Conservation (phyloP, 1,140 invertebrate species). For the Globodera ellingtonae region DNA sequence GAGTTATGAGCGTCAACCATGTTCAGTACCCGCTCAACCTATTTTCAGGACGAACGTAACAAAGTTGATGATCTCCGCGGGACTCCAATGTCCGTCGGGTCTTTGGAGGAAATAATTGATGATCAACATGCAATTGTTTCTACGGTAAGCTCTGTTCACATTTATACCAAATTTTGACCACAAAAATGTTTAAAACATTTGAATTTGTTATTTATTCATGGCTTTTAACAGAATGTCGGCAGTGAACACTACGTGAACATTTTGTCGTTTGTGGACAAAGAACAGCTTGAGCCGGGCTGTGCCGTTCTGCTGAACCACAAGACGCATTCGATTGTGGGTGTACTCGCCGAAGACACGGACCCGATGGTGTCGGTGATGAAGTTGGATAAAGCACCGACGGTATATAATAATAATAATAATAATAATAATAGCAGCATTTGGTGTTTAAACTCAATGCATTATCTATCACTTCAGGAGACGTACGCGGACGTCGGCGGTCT, state of each 20-base stretch:
- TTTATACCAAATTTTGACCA: neutral
- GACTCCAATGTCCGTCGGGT: slow-evolving; percentile 99
- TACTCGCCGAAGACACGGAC: slow-evolving; percentile 97
- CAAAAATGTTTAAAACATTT: no score
- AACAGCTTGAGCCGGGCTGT: slow-evolving; percentile 97
- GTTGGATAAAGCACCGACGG: slow-evolving; percentile 94
- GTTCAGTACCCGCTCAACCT: neutral
- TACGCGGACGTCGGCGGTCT: slow-evolving; percentile 99
- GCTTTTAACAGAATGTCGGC: slow-evolving; percentile 78
- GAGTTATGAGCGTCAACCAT: no score
- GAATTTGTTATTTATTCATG: neutral
- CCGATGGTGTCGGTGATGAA: slow-evolving; percentile 99
- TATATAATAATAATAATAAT: slow-evolving; percentile 24
- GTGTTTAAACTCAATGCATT: neutral
- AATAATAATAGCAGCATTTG: neutral
- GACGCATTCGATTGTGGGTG: slow-evolving; percentile 95
- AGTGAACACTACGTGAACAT: slow-evolving; percentile 99
- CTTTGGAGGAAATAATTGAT: slow-evolving; percentile 98
- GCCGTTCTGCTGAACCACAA: slow-evolving; percentile 98
- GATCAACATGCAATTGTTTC: slow-evolving; percentile 99
- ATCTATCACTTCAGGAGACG: slow-evolving; percentile 75
- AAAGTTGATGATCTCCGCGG: slow-evolving; percentile 98
- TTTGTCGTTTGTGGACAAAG: slow-evolving; percentile 98
- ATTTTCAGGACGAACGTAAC: slow-evolving; percentile 75
- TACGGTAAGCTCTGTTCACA: slow-evolving; percentile 69